A percentile compares a stretch with the other conserved stretches of the same genome.
Conservation (phyloP, 2,888 invertebrate species). For the Subacronicta megacephala region DNA sequence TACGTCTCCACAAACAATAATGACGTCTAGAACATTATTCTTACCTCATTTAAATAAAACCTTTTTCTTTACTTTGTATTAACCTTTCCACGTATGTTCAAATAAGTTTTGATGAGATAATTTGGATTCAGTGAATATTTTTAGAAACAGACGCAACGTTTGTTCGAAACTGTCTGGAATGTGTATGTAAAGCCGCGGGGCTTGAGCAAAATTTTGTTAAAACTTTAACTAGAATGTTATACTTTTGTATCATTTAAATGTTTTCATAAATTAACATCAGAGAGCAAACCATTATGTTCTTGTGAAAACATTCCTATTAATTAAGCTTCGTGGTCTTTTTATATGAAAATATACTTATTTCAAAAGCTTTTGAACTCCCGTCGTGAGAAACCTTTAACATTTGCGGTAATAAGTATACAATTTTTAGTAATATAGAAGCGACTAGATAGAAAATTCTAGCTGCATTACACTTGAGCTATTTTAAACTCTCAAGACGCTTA, state of each 20-base stretch:
- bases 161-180: conserved; percentile 23
- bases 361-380: background rate
- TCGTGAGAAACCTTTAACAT: background rate
- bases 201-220: conserved; percentile 11
- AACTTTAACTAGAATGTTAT: conserved; percentile 15
- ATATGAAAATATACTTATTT: conserved; percentile 5
- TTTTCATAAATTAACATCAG: conserved; percentile 8
- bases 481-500: background rate
- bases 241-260: conserved; percentile 10
- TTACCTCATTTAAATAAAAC: conserved; percentile 17
- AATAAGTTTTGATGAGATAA: background rate
- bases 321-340: conserved; percentile 1
- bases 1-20: no score
- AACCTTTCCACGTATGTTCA: conserved; percentile 5
- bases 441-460: background rate
- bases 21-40: background rate
- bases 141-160: conserved; percentile 15
- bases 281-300: conserved; percentile 12
- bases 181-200: conserved; percentile 34
- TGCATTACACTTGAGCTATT: background rate
- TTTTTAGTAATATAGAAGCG: background rate
- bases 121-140: conserved; percentile 11
- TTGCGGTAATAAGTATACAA: background rate
- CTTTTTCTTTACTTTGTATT: background rate
- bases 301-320: background rate